These are phyloP conservation scores for Heliothis virescens DNA, from an alignment of 1,140 invertebrate species.

Conservation along the genomic window DNA sequence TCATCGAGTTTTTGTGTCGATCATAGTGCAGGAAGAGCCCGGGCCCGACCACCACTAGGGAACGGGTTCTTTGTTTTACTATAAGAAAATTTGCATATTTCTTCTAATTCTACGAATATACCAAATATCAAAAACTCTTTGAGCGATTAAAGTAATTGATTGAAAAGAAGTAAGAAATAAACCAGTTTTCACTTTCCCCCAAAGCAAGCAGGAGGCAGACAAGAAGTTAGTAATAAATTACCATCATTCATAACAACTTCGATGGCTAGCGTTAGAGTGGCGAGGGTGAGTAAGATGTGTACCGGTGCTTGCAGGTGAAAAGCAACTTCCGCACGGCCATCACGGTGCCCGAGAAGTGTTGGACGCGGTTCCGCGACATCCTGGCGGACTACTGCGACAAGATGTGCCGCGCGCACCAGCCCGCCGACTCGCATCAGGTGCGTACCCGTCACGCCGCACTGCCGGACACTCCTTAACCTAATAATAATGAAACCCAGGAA, in stretches of 20 bases:
- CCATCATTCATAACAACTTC: not conserved
- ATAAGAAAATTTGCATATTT: no score
- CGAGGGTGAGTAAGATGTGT: not conserved
- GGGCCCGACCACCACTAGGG: not conserved
- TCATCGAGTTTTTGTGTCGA: not conserved
- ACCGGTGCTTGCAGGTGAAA: constrained; percentile 91
- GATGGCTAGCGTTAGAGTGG: not conserved
- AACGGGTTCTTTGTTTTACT: not conserved
- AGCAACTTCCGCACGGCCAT: constrained; percentile 99
- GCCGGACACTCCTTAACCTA: not conserved
- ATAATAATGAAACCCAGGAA: not conserved
- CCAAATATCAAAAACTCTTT: no score
- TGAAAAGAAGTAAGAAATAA: not conserved
- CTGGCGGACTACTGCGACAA: constrained; percentile 98
- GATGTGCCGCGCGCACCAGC: constrained; percentile 86
- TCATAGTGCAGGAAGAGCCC: not conserved
- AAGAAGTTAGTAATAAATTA: constrained; percentile 30
- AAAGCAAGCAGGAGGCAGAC: constrained; percentile 16
- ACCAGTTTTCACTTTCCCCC: constrained; percentile 13
- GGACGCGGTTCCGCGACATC: constrained; percentile 98
- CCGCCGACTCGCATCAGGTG: constrained; percentile 60
- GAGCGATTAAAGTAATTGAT: no score
- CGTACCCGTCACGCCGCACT: not conserved
- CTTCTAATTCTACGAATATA: no score
- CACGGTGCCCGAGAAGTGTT: constrained; percentile 99